Base-by-base conservation (phyloP, 2,888 invertebrate genomes). In the Spialia ferax region DNA sequence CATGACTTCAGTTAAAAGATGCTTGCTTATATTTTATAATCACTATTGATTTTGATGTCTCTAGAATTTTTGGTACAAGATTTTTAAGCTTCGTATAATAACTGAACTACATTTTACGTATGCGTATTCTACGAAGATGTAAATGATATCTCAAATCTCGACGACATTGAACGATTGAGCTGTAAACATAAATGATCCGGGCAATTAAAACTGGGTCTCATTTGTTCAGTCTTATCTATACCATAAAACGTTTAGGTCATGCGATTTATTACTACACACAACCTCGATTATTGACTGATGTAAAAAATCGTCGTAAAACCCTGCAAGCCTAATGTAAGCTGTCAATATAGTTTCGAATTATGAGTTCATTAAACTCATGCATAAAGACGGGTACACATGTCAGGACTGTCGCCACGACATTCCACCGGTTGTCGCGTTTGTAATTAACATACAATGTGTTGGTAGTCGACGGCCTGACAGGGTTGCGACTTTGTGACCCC, bases 381-480 rank as follows among this genome's bases (percentile, higher is more conserved):
- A 76, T 80, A 77, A 78, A 76, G 76, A 73, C 68, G 73, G 69
- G 72, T 78, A 77, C 77, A 77, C 73, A 73, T 73, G 71, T 70
- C 63, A 69, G 74, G 79, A 76, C 75, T 78, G 82, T 79, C 79
- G 77, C 78, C 74, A 73, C 79, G 79, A 78, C 81, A 82, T 82
- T 77, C 80, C 62, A 60, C 61, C 55, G 66, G 54, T 54, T 66
- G 59, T 79, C 69, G 75, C 77, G 71, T 71, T 73, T 42, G 76
- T 79, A 76, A 92, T 93, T 93, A 90, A 75, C 93, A 93, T 92
- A 93, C 93, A 93, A 93, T 93, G 87, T 83, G 77, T 76, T 83
- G 82, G 93, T 91, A 92, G 93, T 66, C 92, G 77, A 77, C 76
- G 62, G 70, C 73, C 76, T 78, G 79, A 80, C 79, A 77, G 80